Evolutionary conservation across 2,888 invertebrate species (phyloP).

Genomic region (Scrobipalpa costella): DNA sequence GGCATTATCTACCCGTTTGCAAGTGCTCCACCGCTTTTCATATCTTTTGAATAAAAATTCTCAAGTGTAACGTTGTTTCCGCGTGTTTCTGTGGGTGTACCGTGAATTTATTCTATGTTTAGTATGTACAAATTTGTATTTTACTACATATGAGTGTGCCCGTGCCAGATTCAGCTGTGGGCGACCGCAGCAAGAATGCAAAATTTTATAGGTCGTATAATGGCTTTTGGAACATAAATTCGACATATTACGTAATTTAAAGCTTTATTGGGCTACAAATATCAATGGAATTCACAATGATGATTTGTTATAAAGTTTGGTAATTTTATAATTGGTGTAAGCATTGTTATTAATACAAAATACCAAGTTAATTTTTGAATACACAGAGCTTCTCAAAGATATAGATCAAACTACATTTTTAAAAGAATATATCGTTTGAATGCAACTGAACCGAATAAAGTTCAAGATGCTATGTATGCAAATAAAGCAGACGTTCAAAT

Average conservation of each 20-base stretch:
- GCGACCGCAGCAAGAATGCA: conserved; percentile 18
- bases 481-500: conserved; percentile 48
- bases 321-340: no score
- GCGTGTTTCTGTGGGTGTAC: conserved; percentile 37
- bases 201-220: conserved; percentile 1
- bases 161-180: conserved; percentile 27
- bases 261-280: background rate
- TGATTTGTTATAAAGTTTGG: no score
- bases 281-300: background rate
- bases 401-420: conserved; percentile 1
- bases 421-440: conserved; percentile 32
- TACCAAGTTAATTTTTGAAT: background rate
- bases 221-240: conserved; percentile 1
- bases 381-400: background rate
- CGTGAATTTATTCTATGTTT: conserved; percentile 36
- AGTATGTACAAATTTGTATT: conserved; percentile 30
- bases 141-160: conserved; percentile 26
- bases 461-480: conserved; percentile 47
- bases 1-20: conserved; percentile 77
- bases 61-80: conserved; percentile 57
- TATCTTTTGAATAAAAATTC: conserved; percentile 73
- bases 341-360: no score
- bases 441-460: conserved; percentile 38
- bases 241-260: background rate
- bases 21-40: conserved; percentile 67